Evolutionary conservation across 2,797 vertebrate genomes (phyloP).

Genomic region (Aerospiza tachiro): DNA sequence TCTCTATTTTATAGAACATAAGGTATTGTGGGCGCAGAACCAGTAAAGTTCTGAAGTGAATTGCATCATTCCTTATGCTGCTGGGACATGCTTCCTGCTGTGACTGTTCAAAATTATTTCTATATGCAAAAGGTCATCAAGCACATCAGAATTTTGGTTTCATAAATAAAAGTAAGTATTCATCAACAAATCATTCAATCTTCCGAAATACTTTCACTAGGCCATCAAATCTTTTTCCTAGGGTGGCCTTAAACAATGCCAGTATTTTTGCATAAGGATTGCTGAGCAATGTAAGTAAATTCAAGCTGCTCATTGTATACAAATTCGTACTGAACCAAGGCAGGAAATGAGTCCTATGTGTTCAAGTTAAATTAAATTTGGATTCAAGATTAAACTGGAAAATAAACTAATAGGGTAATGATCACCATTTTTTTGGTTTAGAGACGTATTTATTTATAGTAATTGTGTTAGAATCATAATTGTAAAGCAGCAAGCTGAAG

Average conservation of each 20-base stretch:
- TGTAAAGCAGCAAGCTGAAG: background rate
- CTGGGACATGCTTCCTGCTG: background rate
- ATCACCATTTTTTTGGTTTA: background rate
- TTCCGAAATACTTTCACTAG: background rate
- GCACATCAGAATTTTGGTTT: background rate
- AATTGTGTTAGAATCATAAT: background rate
- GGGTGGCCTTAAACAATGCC: background rate
- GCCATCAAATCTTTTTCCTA: background rate
- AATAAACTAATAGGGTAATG: background rate
- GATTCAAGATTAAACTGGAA: slow-evolving; percentile 1
- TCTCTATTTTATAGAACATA: background rate
- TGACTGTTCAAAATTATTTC: background rate
- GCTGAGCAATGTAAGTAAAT: background rate
- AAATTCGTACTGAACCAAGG: background rate
- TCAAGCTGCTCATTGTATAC: background rate
- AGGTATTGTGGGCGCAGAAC: background rate
- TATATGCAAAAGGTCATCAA: background rate
- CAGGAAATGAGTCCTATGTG: background rate
- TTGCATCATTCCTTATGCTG: background rate
- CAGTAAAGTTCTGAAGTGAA: background rate
- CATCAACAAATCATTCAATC: background rate
- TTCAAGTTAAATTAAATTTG: background rate
- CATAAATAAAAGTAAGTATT: background rate
- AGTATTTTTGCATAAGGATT: background rate
- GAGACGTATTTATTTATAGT: background rate